Evolutionary conservation across 2,797 vertebrate genomes (phyloP).

Genomic region (Threskiornis aethiopicus): DNA sequence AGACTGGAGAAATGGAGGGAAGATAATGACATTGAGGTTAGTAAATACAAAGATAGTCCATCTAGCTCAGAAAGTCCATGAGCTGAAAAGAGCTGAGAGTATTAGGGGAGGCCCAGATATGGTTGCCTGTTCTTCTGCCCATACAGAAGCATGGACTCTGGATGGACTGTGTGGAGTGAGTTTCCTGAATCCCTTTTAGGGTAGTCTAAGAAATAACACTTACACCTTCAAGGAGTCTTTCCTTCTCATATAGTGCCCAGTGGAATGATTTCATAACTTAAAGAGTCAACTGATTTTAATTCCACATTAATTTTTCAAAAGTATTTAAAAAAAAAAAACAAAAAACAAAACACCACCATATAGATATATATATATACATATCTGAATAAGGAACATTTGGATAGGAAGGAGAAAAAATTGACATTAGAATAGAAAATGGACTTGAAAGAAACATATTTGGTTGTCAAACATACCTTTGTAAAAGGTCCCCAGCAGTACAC

Average conservation of each 20-base stretch:
- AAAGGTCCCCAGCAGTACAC: not conserved
- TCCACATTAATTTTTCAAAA: not conserved
- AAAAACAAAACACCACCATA: not conserved
- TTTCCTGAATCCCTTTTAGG: not conserved
- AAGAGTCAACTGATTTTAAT: not conserved
- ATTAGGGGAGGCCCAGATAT: not conserved
- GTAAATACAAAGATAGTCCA: not conserved
- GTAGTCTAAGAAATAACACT: not conserved
- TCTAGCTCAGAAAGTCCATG: not conserved
- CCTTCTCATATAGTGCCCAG: not conserved
- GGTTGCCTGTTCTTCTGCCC: not conserved
- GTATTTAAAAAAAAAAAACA: not conserved
- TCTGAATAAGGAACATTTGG: not conserved
- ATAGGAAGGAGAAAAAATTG: not conserved
- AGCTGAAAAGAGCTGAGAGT: not conserved
- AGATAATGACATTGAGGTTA: not conserved
- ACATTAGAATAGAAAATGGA: not conserved
- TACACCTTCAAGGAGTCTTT: not conserved
- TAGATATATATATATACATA: not conserved
- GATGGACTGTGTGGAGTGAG: not conserved
- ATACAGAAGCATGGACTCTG: not conserved
- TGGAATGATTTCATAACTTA: not conserved
- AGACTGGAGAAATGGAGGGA: not conserved
- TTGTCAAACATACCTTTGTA: not conserved
- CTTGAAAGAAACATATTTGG: not conserved